A percentile compares a stretch with the other conserved stretches of the same genome.
phyloP scores from a whole-genome alignment of 2,888 invertebrate species.

The Orchestes rusci region DNA sequence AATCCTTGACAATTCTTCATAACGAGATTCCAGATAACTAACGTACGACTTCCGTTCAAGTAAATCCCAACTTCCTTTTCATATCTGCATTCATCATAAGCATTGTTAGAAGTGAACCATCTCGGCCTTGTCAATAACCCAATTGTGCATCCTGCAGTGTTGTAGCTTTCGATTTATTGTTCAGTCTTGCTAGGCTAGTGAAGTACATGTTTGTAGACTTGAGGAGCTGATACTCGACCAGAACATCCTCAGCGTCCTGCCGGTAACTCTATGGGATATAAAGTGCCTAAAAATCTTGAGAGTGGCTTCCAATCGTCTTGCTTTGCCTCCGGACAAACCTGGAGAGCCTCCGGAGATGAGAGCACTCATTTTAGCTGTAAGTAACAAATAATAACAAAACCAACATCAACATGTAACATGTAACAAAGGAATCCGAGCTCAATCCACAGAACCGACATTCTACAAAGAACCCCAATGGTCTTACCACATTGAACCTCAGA shows the following conservation, averaged over 20 bases:
- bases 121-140: conserved; percentile 39
- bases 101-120: too few species aligned
- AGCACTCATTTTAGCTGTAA: conserved; percentile 49
- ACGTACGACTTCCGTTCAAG: too few species aligned
- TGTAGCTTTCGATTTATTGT: conserved; percentile 34
- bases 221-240: conserved; percentile 65
- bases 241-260: conserved; percentile 61
- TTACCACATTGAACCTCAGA: conserved; percentile 68
- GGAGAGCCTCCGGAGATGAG: conserved; percentile 45
- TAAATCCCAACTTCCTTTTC: too few species aligned
- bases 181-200: conserved; percentile 17
- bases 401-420: too few species aligned
- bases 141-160: conserved; percentile 40
- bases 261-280: conserved; percentile 53
- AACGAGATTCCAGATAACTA: too few species aligned
- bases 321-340: conserved; percentile 44
- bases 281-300: conserved; percentile 54
- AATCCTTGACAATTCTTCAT: too few species aligned
- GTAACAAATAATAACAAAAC: too few species aligned
- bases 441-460: conserved; percentile 36
- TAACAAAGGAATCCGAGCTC: conserved; percentile 40
- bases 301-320: conserved; percentile 51
- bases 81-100: too few species aligned
- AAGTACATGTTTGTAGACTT: conserved; percentile 56
- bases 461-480: conserved; percentile 42